Percentiles rank a stretch among this genome's conserved stretches.
Evolutionary conservation across 2,888 invertebrate genomes (phyloP).

Genomic region (Drosophila paranaensis): DNA sequence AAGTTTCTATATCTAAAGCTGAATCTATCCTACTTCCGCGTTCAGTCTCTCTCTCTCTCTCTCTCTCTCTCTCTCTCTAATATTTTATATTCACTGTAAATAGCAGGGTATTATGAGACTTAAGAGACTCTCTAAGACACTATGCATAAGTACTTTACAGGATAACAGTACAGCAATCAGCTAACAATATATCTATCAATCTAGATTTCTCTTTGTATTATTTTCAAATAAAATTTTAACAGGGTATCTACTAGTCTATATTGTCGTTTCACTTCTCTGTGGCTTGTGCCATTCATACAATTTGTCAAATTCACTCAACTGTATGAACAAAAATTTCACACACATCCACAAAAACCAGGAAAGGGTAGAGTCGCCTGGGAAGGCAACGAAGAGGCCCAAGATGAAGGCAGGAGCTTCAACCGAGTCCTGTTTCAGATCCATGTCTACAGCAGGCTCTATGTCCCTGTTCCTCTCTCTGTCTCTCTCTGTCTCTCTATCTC

Average conservation of each 20-base stretch:
- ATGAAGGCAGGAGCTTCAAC: constrained; percentile 40
- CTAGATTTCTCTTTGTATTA: not conserved
- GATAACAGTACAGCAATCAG: not conserved
- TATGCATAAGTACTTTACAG: no score
- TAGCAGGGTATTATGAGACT: not conserved
- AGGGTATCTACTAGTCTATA: constrained; percentile 5
- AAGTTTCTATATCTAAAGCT: not conserved
- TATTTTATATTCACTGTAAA: not conserved
- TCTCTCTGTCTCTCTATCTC: not conserved
- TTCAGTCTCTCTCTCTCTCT: not conserved
- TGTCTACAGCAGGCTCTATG: constrained; percentile 1
- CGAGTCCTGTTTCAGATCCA: constrained; percentile 34
- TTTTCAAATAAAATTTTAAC: not conserved
- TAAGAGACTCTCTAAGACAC: no score
- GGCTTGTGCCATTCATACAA: constrained; percentile 64
- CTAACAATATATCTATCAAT: not conserved
- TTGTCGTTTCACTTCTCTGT: constrained; percentile 24
- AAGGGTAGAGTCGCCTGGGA: constrained; percentile 20
- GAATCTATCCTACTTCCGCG: not conserved
- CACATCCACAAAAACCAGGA: constrained; percentile 11
- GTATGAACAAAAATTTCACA: constrained; percentile 45
- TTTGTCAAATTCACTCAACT: constrained; percentile 79
- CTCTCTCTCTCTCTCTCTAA: not conserved
- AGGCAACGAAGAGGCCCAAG: constrained; percentile 21
- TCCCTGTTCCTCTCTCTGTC: not conserved